Conservation (phyloP, 2,888 invertebrate genomes). For the Steinernema hermaphroditum region DNA sequence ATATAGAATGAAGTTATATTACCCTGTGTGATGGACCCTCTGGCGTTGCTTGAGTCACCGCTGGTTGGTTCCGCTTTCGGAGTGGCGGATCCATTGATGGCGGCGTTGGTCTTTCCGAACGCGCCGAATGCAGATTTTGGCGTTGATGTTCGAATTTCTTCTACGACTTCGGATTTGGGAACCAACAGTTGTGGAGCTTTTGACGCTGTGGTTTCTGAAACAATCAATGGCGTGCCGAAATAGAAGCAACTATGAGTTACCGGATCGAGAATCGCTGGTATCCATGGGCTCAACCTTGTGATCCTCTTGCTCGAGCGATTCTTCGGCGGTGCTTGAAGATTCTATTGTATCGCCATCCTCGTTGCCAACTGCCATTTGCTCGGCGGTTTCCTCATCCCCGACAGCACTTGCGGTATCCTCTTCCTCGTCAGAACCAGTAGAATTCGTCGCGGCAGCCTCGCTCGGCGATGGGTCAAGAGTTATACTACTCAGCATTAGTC, state of each 20-base stretch:
- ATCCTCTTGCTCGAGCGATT: background rate
- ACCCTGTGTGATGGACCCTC: constrained; percentile 11
- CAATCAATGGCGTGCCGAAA: background rate
- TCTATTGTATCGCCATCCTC: constrained; percentile 5
- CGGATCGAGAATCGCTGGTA: too few species aligned
- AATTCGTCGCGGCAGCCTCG: background rate
- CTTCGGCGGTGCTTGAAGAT: background rate
- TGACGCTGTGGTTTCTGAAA: background rate
- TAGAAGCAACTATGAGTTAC: background rate
- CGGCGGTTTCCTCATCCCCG: background rate
- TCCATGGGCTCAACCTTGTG: background rate
- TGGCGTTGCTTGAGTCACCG: background rate
- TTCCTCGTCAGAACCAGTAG: constrained; percentile 1
- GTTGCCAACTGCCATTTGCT: background rate
- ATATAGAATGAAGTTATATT: too few species aligned
- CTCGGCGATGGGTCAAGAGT: background rate
- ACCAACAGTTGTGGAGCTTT: background rate
- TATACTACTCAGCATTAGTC: background rate
- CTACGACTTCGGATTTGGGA: background rate
- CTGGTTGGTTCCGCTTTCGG: background rate
- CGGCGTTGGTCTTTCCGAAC: background rate
- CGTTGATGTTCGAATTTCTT: background rate
- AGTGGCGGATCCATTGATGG: background rate
- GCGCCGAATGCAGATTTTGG: background rate
- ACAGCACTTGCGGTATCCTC: constrained; percentile 1